phyloP scores from a whole-genome alignment of 2,113 vertebrate genomes.

The Macquaria ambigua region DNA sequence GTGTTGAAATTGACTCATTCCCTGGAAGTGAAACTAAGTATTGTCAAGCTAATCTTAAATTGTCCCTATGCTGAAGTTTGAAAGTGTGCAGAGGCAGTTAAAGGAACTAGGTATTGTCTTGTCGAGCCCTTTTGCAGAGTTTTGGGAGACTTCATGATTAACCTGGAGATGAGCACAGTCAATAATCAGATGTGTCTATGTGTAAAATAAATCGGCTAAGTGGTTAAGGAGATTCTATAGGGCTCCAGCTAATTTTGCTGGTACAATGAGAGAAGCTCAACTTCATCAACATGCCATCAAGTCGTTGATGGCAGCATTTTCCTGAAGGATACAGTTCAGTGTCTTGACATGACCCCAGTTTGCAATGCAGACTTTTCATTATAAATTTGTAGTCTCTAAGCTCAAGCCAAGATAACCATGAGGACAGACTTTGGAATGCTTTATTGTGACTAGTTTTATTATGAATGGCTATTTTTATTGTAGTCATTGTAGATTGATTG shows the following conservation, averaged over 20 bases:
- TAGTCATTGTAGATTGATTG: not conserved
- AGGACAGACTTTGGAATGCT: not conserved
- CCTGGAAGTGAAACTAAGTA: no score
- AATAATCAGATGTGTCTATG: not conserved
- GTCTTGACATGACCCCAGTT: constrained; percentile 75
- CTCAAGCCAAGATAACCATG: not conserved
- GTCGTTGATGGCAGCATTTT: constrained; percentile 73
- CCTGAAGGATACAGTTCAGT: constrained; percentile 85
- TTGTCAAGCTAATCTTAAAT: not conserved
- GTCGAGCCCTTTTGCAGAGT: constrained; percentile 85
- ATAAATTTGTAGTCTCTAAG: not conserved
- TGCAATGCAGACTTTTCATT: no score
- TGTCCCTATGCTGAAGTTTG: not conserved
- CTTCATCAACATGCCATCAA: constrained; percentile 89
- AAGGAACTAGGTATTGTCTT: constrained; percentile 70
- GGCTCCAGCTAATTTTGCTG: not conserved
- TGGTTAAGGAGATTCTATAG: not conserved
- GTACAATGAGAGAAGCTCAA: constrained; percentile 72
- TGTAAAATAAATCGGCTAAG: not conserved
- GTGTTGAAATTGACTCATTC: no score
- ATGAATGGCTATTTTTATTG: not conserved
- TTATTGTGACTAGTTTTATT: not conserved
- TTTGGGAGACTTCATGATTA: constrained; percentile 85
- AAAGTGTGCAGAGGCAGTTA: not conserved
- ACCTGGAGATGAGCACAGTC: constrained; percentile 83